phyloP scores from a whole-genome alignment of 2,113 vertebrate genomes.

The Mystacornis crossleyi region DNA sequence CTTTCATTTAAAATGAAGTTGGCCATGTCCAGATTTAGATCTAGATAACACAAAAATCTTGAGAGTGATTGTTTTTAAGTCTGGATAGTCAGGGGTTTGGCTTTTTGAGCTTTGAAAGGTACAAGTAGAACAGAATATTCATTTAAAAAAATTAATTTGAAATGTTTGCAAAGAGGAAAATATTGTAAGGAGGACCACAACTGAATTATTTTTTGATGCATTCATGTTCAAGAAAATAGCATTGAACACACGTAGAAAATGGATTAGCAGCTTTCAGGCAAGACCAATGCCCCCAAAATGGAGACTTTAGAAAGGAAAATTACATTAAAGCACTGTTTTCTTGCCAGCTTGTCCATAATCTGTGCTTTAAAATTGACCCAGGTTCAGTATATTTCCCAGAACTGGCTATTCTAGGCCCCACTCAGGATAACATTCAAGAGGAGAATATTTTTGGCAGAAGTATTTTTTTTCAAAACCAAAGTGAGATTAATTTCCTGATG shows the following conservation, averaged over 20 bases:
- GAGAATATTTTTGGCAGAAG: neutral
- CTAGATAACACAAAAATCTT: neutral
- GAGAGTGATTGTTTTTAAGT: fast-evolving
- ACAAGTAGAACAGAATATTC: neutral
- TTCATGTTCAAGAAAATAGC: neutral
- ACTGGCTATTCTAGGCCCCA: neutral
- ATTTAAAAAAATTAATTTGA: neutral
- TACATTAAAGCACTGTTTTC: neutral
- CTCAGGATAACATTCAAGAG: neutral
- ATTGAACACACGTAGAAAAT: neutral
- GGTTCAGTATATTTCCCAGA: neutral
- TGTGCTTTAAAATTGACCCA: neutral
- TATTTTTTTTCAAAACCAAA: neutral
- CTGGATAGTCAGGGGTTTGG: neutral
- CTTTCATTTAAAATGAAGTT: neutral
- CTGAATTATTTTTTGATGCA: neutral
- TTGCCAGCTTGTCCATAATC: neutral
- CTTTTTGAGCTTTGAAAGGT: neutral
- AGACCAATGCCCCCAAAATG: neutral
- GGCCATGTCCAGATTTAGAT: neutral
- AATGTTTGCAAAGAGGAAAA: neutral
- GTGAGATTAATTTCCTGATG: neutral
- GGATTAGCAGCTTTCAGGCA: neutral
- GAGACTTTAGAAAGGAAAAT: neutral
- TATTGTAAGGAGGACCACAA: neutral